Evolutionary conservation across 2,888 invertebrate genomes (phyloP), one percentile per base, ranked within the genome.

Genomic region (Drosophila dives): DNA sequence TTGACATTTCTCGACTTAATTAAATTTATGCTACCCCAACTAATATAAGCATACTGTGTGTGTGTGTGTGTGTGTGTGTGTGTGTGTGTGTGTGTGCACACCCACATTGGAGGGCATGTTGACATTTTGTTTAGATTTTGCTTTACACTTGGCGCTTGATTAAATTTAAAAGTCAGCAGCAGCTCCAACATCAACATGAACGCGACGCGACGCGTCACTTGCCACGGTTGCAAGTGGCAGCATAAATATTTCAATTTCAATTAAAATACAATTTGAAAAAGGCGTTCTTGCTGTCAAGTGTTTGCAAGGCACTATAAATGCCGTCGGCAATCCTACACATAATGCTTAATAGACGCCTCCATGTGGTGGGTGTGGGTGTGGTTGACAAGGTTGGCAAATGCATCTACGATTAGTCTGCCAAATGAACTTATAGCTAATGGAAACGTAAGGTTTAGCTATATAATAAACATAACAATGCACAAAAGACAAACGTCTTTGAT

Each of bases 1-100:
- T 85, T 88, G 84, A 85, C 89, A 85, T 88, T 85, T 88, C 89
- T 86, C 81, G 83, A 86, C 84, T 88, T 85, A 88, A 85, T 85
- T 85, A 85, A 85, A 86, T 85, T 84, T 88, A 64, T 74, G 83
- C 80, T 79, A 69, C 82, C 80, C 64, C 59, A 73, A 69, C 86
- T 80, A 83, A 77, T 76, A 38, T 29, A 58, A 34, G 54, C 26
- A 80, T 20, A 33, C 48, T 36, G 54, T 34, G 38, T 29, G 29
- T 29, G 29, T 4, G 5, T 29, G 26, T 26, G 26, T 26, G 26
- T 26, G 29, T 29, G 29, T 29, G 29, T 26, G 26, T 26, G 26
- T 26, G 29, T 29, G 29, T 29, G 29, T 29, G 26, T 26, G 26
- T 26, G 29, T 5, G 29, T 29, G 40, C 49, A 63, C 51, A 51